These are phyloP conservation scores for Hippoglossus stenolepis DNA, from an alignment of 2,113 vertebrate genomes.

Conservation along the genomic window DNA sequence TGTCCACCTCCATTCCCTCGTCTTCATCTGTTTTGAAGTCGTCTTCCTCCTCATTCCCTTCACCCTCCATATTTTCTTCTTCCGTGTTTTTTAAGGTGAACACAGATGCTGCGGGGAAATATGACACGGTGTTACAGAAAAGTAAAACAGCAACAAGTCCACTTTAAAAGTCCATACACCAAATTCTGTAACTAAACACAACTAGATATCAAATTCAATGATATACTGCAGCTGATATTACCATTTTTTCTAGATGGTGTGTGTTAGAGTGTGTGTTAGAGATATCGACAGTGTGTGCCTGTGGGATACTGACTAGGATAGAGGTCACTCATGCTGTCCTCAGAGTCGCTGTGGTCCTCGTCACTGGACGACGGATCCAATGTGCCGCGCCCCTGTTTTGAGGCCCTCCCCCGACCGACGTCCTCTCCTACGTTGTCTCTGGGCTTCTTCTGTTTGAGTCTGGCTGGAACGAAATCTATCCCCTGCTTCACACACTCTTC, in stretches of 20 bases:
- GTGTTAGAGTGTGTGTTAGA: background rate
- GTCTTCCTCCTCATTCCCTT: conserved; percentile 48
- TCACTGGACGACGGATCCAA: conserved; percentile 85
- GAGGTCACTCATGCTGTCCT: conserved; percentile 95
- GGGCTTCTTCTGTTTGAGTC: conserved; percentile 75
- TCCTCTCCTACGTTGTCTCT: conserved; percentile 39
- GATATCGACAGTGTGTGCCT: background rate
- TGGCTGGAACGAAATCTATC: conserved; percentile 84
- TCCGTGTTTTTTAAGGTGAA: conserved; percentile 65
- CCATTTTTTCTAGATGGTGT: background rate
- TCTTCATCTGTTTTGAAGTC: conserved; percentile 82
- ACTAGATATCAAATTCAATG: background rate
- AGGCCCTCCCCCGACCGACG: background rate
- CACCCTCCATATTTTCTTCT: conserved; percentile 25
- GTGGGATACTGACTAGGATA: conserved; percentile 88
- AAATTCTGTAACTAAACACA: too few relatives aligned
- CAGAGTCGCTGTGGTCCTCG: conserved; percentile 81
- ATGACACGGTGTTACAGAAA: background rate
- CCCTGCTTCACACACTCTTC: conserved; percentile 87
- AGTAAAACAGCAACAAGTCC: background rate
- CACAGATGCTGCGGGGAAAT: conserved; percentile 64
- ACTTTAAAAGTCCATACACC: background rate
- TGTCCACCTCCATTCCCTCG: conserved; percentile 77
- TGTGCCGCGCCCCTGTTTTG: conserved; percentile 63
- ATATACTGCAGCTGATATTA: background rate